Conservation (phyloP, 23 tunicate genomes). For the Trididemnum clinides region DNA sequence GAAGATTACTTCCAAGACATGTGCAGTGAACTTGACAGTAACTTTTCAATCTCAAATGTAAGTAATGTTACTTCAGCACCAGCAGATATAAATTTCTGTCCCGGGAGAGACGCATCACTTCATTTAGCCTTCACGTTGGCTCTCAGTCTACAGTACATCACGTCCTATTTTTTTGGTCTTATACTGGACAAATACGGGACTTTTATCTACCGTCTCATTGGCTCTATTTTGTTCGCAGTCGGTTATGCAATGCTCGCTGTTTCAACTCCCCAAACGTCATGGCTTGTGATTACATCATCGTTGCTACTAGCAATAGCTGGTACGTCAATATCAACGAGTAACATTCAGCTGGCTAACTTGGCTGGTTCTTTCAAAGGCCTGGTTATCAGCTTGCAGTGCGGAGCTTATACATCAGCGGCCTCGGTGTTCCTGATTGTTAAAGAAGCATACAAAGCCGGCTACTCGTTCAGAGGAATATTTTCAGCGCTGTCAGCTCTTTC, state of each 20-base stretch:
- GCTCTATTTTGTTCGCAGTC: neutral
- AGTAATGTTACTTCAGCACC: neutral
- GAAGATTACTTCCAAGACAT: neutral
- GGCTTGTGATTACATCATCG: neutral
- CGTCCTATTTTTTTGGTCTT: neutral
- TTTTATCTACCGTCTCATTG: neutral
- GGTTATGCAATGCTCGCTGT: neutral
- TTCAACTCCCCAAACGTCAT: neutral
- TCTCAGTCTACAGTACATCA: neutral
- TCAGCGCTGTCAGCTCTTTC: neutral
- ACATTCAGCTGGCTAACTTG: neutral
- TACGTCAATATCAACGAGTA: neutral
- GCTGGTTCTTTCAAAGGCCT: neutral
- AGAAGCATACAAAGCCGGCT: neutral
- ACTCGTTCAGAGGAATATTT: neutral
- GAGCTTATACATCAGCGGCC: neutral
- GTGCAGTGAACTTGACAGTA: too few species aligned
- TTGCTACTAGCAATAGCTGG: neutral
- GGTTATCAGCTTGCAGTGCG: neutral
- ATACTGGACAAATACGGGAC: neutral
- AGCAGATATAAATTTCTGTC: neutral
- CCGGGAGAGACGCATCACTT: neutral
- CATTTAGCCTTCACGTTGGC: neutral
- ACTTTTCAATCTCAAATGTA: too few species aligned
- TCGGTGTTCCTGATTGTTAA: slow-evolving; percentile 2